Evolutionary conservation across 2,888 invertebrate genomes (phyloP).

Genomic region (Ecliptopera silaceata): DNA sequence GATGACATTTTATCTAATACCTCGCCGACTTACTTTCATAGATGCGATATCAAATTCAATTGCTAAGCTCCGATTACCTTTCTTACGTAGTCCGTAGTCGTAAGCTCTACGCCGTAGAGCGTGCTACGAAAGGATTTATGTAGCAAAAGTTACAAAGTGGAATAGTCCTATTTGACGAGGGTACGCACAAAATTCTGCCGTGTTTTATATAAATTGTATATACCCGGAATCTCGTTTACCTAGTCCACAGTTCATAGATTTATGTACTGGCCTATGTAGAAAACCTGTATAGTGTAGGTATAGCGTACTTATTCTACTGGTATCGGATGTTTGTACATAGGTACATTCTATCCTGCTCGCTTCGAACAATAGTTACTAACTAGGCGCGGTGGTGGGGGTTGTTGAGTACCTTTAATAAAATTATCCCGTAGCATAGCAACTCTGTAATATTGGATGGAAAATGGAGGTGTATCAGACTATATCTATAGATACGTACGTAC

Average conservation of each 20-base stretch:
- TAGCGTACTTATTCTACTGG: slow-evolving; percentile 6
- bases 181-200: too few relatives aligned
- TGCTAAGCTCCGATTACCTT: not conserved
- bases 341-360: slow-evolving; percentile 19
- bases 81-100: not conserved
- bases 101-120: slow-evolving; percentile 6
- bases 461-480: slow-evolving; percentile 15
- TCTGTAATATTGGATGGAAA: slow-evolving; percentile 22
- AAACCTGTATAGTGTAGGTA: too few relatives aligned
- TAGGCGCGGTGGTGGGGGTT: slow-evolving; percentile 14
- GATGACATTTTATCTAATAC: too few relatives aligned
- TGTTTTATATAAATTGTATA: too few relatives aligned
- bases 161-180: not conserved
- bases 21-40: too few relatives aligned
- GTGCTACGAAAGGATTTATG: slow-evolving; percentile 2
- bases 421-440: slow-evolving; percentile 27
- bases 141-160: not conserved
- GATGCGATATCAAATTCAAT: too few relatives aligned
- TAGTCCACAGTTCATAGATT: not conserved
- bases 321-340: slow-evolving; percentile 18
- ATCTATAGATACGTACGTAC: slow-evolving; percentile 5
- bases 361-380: slow-evolving; percentile 26
- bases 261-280: not conserved
- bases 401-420: slow-evolving; percentile 22
- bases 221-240: not conserved